Evolutionary conservation across 2,797 vertebrate species (phyloP), one percentile per base, ranked within the genome.

Genomic region (Rhynchonycteris naso): DNA sequence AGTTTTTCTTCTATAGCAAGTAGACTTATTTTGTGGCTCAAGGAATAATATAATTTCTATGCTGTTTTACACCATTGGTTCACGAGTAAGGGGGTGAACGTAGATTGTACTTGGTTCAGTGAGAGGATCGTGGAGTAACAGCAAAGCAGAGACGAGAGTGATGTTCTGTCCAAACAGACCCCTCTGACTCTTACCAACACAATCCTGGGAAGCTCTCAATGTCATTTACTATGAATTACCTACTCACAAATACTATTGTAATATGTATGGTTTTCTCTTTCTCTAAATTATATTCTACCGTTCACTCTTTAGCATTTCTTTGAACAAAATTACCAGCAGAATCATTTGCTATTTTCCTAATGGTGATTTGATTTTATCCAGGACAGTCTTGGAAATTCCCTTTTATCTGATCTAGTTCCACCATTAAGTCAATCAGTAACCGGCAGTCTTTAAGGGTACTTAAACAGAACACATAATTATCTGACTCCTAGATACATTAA

Each of bases 291-390:
- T 52, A 69, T 58, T 92, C 38, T 59, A 75, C 14, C 18, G 54
- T 54, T 79, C 28, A 80, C 50, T 38, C 47, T 30, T 28, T 63
- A 88, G 71, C 38, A 80, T 63, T 69, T 82, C 65, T 91, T 83
- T 38, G 85, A 92, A 93, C 19, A 87, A 92, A 92, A 92, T 72
- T n/a, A 83, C 35, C 38, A 88, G 16, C 13, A 71, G 54, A 61
- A 38, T 86, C 21, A 61, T 50, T 84, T 38, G 7, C 2, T 71
- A 86, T 59, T 89, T 76, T 95, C 47, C 30, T 88, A 91, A 54
- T 13, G 21, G 52, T 38, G 19, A 78, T 63, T 79, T 38, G 19
- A 78, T 63, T 79, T 95, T 82, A 92, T 56, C 86, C 58, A 88
- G 35, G 71, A 74, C 8, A 68, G 5, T 88, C 35, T 54, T 78